phyloP scores from a whole-genome alignment of 2,113 vertebrate species.

The Coturnix japonica region DNA sequence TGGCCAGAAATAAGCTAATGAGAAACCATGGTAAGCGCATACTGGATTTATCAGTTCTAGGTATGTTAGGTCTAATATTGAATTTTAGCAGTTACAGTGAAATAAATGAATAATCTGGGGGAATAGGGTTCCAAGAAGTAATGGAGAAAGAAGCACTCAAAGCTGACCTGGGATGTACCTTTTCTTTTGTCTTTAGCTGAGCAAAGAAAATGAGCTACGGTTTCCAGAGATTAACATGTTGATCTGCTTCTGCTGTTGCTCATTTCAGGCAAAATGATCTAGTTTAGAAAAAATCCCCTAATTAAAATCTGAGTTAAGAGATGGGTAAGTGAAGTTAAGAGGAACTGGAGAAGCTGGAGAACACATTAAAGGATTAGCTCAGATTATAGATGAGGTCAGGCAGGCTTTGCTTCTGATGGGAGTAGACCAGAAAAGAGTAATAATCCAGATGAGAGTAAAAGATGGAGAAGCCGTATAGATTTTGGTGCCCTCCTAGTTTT shows the following conservation, averaged over 20 bases:
- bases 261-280: slow-evolving; percentile 22
- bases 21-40: neutral
- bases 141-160: neutral
- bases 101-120: neutral
- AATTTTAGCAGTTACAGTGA: neutral
- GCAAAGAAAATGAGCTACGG: neutral
- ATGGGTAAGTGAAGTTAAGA: slow-evolving; percentile 8
- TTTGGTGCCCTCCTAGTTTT: neutral
- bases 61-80: neutral
- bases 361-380: slow-evolving; percentile 57
- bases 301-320: slow-evolving; percentile 53
- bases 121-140: neutral
- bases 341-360: slow-evolving; percentile 40
- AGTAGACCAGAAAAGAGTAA: neutral
- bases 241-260: neutral
- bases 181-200: neutral
- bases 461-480: neutral
- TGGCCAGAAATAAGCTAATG: neutral
- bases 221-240: neutral
- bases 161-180: neutral
- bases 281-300: slow-evolving; percentile 30
- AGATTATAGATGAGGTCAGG: slow-evolving; percentile 56
- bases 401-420: slow-evolving; percentile 1
- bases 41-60: neutral
- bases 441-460: neutral